phyloP scores from a whole-genome alignment of 2,888 invertebrate genomes.

The Epistrophella euchroma region DNA sequence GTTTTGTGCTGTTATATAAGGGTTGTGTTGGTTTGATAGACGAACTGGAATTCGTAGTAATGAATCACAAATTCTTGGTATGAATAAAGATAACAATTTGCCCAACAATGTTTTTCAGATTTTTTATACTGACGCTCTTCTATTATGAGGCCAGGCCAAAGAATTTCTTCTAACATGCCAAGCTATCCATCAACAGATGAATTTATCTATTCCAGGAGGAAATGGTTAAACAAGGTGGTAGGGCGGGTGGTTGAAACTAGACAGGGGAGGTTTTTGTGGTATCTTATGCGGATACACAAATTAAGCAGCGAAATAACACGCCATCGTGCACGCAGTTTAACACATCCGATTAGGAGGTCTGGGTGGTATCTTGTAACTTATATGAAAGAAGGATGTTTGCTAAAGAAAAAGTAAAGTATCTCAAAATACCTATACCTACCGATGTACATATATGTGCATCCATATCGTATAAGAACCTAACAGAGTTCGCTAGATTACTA shows the following conservation, averaged over 20 bases:
- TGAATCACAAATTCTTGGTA: conserved; percentile 35
- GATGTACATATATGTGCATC: no score
- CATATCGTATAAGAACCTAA: background rate
- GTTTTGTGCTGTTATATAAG: background rate
- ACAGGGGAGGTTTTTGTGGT: background rate
- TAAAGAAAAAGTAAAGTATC: conserved; percentile 29
- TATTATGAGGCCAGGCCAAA: background rate
- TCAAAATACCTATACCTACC: background rate
- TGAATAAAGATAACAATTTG: conserved; percentile 31
- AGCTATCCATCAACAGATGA: conserved; percentile 45
- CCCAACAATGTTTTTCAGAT: conserved; percentile 20
- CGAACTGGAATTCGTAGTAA: conserved; percentile 23
- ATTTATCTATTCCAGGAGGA: conserved; percentile 17
- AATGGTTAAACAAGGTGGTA: background rate
- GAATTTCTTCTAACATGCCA: conserved; percentile 22
- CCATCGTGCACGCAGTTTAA: conserved; percentile 41
- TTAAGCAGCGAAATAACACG: conserved; percentile 45
- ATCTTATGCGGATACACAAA: conserved; percentile 35
- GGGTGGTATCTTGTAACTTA: conserved; percentile 2
- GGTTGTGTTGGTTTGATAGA: conserved; percentile 29
- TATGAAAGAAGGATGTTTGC: conserved; percentile 22
- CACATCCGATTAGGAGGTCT: conserved; percentile 33
- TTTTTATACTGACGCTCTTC: conserved; percentile 6
- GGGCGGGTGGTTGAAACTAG: background rate
- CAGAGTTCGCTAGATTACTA: conserved; percentile 2